These are phyloP conservation scores for Chamaea fasciata DNA, from an alignment of 2,113 vertebrate species.

Conservation along the genomic window DNA sequence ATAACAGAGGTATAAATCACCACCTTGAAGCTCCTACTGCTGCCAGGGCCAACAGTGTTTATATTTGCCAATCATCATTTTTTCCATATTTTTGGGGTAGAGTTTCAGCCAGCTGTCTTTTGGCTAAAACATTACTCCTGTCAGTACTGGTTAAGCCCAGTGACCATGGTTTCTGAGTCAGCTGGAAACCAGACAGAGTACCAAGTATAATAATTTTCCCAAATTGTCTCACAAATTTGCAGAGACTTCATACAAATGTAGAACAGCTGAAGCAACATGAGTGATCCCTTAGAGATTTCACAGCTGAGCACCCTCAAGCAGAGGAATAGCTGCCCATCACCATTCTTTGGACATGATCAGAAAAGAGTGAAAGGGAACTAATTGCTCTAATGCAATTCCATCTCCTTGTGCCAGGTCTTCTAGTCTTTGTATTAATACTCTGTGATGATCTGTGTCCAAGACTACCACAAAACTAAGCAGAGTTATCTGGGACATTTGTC, in stretches of 20 bases:
- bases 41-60: neutral
- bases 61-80: neutral
- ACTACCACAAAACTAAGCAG: slow-evolving; percentile 21
- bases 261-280: slow-evolving; percentile 42
- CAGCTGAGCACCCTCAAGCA: slow-evolving; percentile 18
- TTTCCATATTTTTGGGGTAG: neutral
- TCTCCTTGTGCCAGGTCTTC: neutral
- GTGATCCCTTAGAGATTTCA: slow-evolving; percentile 8
- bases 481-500: slow-evolving; percentile 33
- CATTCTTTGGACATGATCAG: neutral
- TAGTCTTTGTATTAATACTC: slow-evolving; percentile 28
- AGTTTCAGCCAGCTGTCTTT: neutral
- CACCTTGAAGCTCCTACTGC: neutral
- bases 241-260: slow-evolving; percentile 22
- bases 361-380: neutral
- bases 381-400: slow-evolving; percentile 4
- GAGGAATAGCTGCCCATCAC: slow-evolving; percentile 5
- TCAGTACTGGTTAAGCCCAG: neutral
- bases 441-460: neutral
- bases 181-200: slow-evolving; percentile 24
- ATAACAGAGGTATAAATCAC: neutral
- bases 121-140: neutral
- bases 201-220: slow-evolving; percentile 1
- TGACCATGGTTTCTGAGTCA: slow-evolving; percentile 9
- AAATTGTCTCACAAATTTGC: slow-evolving; percentile 28